These are phyloP conservation scores for Pinna nobilis DNA, from an alignment of 1,140 invertebrate genomes.

Conservation along the genomic window DNA sequence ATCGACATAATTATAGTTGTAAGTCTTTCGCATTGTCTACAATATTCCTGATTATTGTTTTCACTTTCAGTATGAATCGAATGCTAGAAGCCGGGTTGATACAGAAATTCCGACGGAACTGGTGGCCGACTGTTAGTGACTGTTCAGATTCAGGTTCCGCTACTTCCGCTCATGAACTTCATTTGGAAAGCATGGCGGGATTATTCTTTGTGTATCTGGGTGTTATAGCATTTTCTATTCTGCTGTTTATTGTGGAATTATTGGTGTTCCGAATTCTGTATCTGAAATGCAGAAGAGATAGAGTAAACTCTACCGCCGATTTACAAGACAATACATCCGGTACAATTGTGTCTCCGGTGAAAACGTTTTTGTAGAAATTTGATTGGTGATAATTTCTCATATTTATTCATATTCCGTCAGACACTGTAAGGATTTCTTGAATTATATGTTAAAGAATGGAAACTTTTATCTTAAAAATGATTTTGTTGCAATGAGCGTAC, in stretches of 20 bases:
- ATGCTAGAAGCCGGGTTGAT: conserved; percentile 63
- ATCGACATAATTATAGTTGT: too few species aligned
- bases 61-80: conserved; percentile 55
- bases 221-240: conserved; percentile 38
- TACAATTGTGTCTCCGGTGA: background rate
- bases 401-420: background rate
- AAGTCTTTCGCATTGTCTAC: too few species aligned
- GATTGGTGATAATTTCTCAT: background rate
- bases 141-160: conserved; percentile 36
- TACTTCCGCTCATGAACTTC: conserved; percentile 45
- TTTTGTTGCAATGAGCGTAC: too few species aligned
- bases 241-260: conserved; percentile 16
- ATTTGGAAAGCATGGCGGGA: conserved; percentile 52
- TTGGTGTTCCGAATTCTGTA: background rate
- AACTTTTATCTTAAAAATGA: too few species aligned
- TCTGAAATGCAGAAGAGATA: background rate
- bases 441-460: too few species aligned
- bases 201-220: conserved; percentile 52
- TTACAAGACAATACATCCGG: background rate
- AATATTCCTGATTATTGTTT: background rate
- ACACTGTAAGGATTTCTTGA: too few species aligned
- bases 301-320: background rate
- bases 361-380: background rate
- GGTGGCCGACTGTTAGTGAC: conserved; percentile 50
- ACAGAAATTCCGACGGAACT: conserved; percentile 52